Percentiles rank a stretch among this genome's conserved stretches.
Conservation (phyloP, 2,888 invertebrate species). For the Leptopterna dolabrata region DNA sequence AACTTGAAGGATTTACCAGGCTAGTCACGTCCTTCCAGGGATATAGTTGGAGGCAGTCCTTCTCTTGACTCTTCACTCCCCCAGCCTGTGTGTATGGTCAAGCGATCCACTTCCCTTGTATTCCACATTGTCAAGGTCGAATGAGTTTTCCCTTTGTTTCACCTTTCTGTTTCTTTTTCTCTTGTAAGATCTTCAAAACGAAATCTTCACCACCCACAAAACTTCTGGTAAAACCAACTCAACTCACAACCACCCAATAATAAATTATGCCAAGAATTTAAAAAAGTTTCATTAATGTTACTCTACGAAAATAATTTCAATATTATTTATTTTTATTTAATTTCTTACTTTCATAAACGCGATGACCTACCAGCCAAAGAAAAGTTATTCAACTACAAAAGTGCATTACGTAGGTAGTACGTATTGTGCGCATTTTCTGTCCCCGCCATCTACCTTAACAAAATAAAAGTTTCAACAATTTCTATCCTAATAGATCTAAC, state of each 20-base stretch:
- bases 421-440: too few species aligned
- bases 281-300: too few species aligned
- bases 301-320: too few species aligned
- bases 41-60: constrained; percentile 20
- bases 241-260: background rate
- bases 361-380: too few species aligned
- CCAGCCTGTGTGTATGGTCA: constrained; percentile 13
- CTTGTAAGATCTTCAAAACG: background rate
- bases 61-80: background rate
- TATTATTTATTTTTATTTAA: too few species aligned
- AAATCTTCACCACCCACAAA: background rate
- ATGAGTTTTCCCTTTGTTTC: constrained; percentile 7
- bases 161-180: background rate
- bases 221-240: background rate
- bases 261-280: too few species aligned
- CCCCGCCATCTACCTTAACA: too few species aligned
- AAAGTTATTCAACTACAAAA: too few species aligned
- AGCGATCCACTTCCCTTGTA: constrained; percentile 40
- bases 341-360: too few species aligned
- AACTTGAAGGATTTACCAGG: constrained; percentile 44
- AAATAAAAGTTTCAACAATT: too few species aligned
- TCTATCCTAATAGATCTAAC: too few species aligned
- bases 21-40: constrained; percentile 41
- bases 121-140: constrained; percentile 35
- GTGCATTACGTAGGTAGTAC: too few species aligned